Evolutionary conservation across 2,888 invertebrate genomes (phyloP), one percentile per base, ranked within the genome.

Genomic region (Tipula confusa): DNA sequence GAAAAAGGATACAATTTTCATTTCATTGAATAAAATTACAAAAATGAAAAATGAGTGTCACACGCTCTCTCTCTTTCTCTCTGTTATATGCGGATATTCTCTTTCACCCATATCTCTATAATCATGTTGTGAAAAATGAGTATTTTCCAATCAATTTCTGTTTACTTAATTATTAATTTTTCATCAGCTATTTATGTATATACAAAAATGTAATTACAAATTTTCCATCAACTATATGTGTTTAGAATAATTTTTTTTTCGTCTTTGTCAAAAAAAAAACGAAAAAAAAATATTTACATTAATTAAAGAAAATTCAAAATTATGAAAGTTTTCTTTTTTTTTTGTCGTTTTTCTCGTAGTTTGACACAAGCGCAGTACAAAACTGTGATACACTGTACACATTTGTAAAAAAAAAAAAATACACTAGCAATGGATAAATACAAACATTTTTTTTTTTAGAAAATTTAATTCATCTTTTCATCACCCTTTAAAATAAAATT

Each of bases 161-260:
- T 64, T 64, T 64, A 64, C 64, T 64, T 64, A 64, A n/a, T 64
- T 24, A 64, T 64, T 64, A 64, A 24, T 64, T 64, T 64, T 64
- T 64, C 64, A 24, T 64, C 64, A 64, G 64, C 24, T 64, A 24
- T n/a, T n/a, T n/a, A n/a, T n/a, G n/a, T n/a, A n/a, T n/a, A n/a
- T 24, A 64, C 64, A 9, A 9, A 24, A 64, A 64, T 64, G 64
- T 64, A 64, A 64, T 64, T 64, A 64, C 0, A 64, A 24, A 24
- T 64, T 43, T 43, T 1, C 31, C 31, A 7, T 31, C n/a, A n/a
- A n/a, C n/a, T n/a, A n/a, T n/a, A 5, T 43, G 15, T 43, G 43
- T 43, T 43, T 64, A 64, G 64, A 64, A 64, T 64, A 64, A 64
- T 24, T 64, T 64, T 64, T 24, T 64, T 64, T 64, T 64, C 11